Evolutionary conservation across 2,888 invertebrate genomes (phyloP), one percentile per base, ranked within the genome.

Genomic region (Acheta domesticus): DNA sequence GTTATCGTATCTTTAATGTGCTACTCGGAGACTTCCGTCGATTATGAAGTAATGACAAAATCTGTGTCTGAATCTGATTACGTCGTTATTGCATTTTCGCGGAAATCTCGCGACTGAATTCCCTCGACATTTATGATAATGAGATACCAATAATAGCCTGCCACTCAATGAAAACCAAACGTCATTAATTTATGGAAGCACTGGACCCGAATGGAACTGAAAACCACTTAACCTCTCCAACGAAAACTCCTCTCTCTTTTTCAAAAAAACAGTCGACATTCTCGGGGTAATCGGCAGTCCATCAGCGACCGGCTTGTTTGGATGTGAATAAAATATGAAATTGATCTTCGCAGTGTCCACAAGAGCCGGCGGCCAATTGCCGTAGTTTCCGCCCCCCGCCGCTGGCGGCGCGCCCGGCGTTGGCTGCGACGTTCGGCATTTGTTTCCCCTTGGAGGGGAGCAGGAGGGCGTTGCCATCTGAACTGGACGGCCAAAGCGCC

Each of bases 161-260:
- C 36, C 36, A 36, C 36, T 36, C 36, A 8, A 36, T 36, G 62
- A n/a, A 62, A 62, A 19, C 62, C 16, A 62, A 62, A 19, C 62
- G 62, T 62, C 62, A 62, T 62, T 62, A 62, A 62, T n/a, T 62
- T 19, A n/a, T 62, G 16, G n/a, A 62, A 62, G 62, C 62, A 62
- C 16, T 62, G 62, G n/a, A n/a, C n/a, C 62, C 62, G 62, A n/a
- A 62, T 62, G 62, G n/a, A 62, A 62, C 14, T 19, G 62, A 62
- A 62, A 62, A 62, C 14, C 62, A 62, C 62, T 62, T 62, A 62
- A 62, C 62, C 62, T 19, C 62, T 62, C 62, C 14, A 62, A 62
- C 62, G 62, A 62, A 62, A 62, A 62, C 62, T 62, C 62, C n/a
- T 62, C 62, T n/a, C 62, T n/a, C 62, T 62, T 62, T 62, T 62